phyloP scores from a whole-genome alignment of 2,888 invertebrate species.

The Opisthograptis luteolata region DNA sequence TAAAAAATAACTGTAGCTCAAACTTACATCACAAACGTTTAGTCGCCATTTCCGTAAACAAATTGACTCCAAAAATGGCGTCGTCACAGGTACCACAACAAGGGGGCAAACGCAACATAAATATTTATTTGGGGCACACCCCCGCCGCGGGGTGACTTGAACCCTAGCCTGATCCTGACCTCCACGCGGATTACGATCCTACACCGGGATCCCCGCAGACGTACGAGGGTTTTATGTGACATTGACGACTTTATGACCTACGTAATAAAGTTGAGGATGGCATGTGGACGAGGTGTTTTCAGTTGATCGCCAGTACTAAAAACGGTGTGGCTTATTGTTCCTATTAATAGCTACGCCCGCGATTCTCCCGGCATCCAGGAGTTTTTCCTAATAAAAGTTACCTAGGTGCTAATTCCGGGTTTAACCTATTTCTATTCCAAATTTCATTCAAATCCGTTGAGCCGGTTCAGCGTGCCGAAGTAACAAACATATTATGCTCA shows the following conservation, averaged over 20 bases:
- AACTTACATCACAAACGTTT: too few species aligned
- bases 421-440: too few species aligned
- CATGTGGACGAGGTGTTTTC: background rate
- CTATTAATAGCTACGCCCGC: too few species aligned
- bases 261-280: background rate
- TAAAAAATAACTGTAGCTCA: too few species aligned
- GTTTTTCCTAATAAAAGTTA: too few species aligned
- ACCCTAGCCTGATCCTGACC: slow-evolving; percentile 35
- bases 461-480: too few species aligned
- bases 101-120: background rate
- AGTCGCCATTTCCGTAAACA: background rate
- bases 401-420: too few species aligned
- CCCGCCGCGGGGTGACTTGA: slow-evolving; percentile 25
- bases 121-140: slow-evolving; percentile 29
- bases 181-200: slow-evolving; percentile 10
- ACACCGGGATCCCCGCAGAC: slow-evolving; percentile 16
- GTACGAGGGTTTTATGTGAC: background rate
- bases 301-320: too few species aligned
- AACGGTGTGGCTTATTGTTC: too few species aligned
- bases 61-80: background rate
- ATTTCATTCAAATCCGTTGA: too few species aligned
- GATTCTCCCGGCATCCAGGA: too few species aligned
- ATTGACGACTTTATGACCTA: background rate
- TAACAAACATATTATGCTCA: too few species aligned
- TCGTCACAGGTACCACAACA: background rate